Evolutionary conservation across 2,113 vertebrate genomes (phyloP).

Genomic region (Egretta garzetta): DNA sequence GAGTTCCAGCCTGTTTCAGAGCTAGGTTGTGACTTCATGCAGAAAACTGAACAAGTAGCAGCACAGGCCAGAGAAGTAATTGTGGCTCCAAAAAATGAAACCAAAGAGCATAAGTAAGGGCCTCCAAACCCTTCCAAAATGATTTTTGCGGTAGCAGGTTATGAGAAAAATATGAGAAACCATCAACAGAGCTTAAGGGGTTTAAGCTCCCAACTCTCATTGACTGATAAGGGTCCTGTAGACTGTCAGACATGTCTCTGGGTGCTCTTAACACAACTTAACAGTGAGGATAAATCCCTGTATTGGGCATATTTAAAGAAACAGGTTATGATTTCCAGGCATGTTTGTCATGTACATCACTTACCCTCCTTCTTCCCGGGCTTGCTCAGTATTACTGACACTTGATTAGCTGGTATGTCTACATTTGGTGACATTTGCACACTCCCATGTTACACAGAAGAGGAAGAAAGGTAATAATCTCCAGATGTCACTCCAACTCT

Average conservation of each 20-base stretch:
- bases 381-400: background rate
- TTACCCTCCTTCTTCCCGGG: background rate
- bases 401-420: background rate
- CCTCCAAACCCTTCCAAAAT: background rate
- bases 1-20: constrained; percentile 64
- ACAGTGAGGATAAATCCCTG: background rate
- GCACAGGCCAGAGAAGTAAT: background rate
- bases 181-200: background rate
- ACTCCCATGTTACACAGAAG: rapidly evolving
- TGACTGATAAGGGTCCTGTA: background rate
- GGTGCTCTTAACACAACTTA: background rate
- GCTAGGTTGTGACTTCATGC: background rate
- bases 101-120: background rate
- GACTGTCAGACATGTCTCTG: background rate
- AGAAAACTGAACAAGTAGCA: constrained; percentile 8
- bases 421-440: background rate
- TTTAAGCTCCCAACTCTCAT: background rate
- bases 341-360: background rate
- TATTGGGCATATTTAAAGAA: background rate
- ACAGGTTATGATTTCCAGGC: background rate
- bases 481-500: background rate
- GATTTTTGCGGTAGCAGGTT: background rate
- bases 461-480: background rate
- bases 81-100: constrained; percentile 9
- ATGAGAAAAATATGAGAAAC: constrained; percentile 10